Base-by-base conservation (phyloP, 2,797 vertebrate species). In the Characodon lateralis region DNA sequence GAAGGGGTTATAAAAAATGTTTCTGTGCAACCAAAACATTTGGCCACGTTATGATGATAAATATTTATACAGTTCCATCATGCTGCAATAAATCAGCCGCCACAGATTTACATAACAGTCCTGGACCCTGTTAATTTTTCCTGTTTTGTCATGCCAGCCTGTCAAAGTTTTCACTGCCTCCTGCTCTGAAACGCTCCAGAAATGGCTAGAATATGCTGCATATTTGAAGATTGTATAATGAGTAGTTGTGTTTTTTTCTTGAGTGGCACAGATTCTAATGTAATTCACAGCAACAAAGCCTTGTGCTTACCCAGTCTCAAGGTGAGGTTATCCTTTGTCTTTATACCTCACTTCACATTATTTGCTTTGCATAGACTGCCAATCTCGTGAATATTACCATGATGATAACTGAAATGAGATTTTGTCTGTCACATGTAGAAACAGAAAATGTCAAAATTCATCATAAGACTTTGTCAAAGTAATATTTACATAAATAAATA, bases 311-410 rank as follows among this genome's bases (percentile, higher is more conserved):
- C 89, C 84, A 85, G 87, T 90, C 78, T 85, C 56, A 78, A 78
- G 89, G 88, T 89, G 92, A 91, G 90, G 86, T 89, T 85, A 84
- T 72, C 83, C 84, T 76, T 55, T 71, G 84, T 76, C 74, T 90
- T 89, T 78, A 46, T 26, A 78, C 88, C 87, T 65, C 87, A 89
- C 87, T 93, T 94, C 92, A 93, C 89, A 94, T 92, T 92, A 85
- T 91, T 87, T 92, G 80, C 90, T 93, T 96, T 96, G 95, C 95
- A 96, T 95, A 95, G 94, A 91, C 93, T 81, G 90, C 87, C 91
- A 85, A 72, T 86, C 87, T 91, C 84, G 66, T 84, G 86, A 90
- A 87, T 85, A 92, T 90, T 82, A 89, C 86, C 79, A 82, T 84
- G 84, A 81, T 84, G 93, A 92, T 90, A 93, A 92, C 93, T 91